Percentiles rank a stretch among this genome's conserved stretches.
Conservation (phyloP, 2,113 vertebrate species). For the Catharus minimus region DNA sequence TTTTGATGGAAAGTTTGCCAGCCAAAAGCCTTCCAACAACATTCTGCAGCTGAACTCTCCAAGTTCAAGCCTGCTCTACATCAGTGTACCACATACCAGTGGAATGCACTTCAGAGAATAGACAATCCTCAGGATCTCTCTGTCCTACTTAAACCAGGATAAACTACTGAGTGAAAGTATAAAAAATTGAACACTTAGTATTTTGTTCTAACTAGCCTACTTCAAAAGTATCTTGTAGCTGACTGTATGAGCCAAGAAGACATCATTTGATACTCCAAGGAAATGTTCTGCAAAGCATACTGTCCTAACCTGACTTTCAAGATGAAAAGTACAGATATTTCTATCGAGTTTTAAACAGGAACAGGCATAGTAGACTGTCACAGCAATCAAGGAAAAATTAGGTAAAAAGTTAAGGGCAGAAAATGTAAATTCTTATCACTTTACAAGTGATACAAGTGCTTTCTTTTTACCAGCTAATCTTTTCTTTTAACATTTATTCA, state of each 20-base stretch:
- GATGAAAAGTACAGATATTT: background rate
- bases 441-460: background rate
- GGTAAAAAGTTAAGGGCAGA: background rate
- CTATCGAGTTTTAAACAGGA: background rate
- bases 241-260: background rate
- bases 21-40: background rate
- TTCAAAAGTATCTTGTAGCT: background rate
- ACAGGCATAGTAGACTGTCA: background rate
- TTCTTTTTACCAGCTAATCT: background rate
- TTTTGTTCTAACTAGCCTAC: constrained; percentile 36
- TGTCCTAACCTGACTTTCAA: constrained; percentile 11
- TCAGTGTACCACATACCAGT: background rate
- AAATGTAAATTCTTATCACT: background rate
- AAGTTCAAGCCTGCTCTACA: constrained; percentile 38
- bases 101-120: constrained; percentile 15
- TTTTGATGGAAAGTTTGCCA: background rate
- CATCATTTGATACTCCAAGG: background rate
- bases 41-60: constrained; percentile 9
- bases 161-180: background rate
- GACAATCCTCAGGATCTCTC: background rate
- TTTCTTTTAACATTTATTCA: background rate
- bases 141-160: constrained; percentile 16
- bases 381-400: background rate
- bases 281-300: background rate
- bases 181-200: background rate